Conservation (phyloP, 2,113 vertebrate species). For the Pagrus major region DNA sequence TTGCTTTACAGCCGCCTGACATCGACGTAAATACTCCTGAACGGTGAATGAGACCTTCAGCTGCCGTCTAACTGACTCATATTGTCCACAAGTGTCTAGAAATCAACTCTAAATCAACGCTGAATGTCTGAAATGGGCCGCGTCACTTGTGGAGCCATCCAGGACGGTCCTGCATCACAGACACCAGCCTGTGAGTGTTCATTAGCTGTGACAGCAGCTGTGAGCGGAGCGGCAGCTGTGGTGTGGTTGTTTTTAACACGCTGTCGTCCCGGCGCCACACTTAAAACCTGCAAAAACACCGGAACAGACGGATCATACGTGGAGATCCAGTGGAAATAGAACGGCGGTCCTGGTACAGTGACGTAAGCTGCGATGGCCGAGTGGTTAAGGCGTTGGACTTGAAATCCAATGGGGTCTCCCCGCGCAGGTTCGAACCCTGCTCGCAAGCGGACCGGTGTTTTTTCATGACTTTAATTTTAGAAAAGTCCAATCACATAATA, state of each 20-base stretch:
- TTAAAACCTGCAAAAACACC: too few relatives aligned
- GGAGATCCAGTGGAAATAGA: too few relatives aligned
- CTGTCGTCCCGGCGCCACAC: too few relatives aligned
- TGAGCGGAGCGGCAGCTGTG: rapidly evolving
- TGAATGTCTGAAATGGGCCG: background rate
- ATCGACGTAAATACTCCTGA: background rate
- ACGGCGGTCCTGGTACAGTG: rapidly evolving
- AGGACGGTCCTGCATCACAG: background rate
- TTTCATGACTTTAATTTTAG: background rate
- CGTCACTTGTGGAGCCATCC: background rate
- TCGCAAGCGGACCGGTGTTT: conserved; percentile 82
- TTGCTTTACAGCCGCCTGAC: background rate
- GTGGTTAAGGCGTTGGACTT: conserved; percentile 96
- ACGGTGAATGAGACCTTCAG: rapidly evolving
- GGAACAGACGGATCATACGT: too few relatives aligned
- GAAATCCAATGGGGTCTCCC: conserved; percentile 95
- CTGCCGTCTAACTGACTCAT: background rate
- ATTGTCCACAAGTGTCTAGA: too few relatives aligned
- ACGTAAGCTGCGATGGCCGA: conserved; percentile 89
- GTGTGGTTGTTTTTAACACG: background rate
- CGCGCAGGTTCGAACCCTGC: conserved; percentile 92
- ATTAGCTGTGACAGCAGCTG: rapidly evolving
- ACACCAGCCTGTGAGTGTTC: rapidly evolving
- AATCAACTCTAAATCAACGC: background rate
- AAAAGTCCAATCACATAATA: too few relatives aligned